Conservation (phyloP, 2,113 vertebrate genomes). For the Cynocephalus volans region DNA sequence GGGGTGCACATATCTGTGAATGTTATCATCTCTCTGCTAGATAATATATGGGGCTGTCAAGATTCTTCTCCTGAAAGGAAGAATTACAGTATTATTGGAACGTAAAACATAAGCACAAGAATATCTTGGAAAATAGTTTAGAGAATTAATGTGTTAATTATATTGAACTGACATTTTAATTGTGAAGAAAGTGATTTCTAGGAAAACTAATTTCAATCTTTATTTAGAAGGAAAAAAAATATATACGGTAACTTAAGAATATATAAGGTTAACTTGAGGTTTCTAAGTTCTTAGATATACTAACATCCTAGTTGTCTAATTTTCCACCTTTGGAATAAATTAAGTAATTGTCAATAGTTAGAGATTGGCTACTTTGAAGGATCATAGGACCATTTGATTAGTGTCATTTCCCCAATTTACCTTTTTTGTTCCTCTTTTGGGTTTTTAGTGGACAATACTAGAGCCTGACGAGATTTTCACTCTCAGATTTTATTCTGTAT, state of each 20-base stretch:
- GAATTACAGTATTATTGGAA: background rate
- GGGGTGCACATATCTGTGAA: background rate
- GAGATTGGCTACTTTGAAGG: background rate
- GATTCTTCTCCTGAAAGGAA: background rate
- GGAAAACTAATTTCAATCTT: background rate
- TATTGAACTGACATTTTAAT: background rate
- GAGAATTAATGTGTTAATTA: constrained; percentile 17
- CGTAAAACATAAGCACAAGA: background rate
- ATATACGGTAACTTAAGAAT: too few species aligned
- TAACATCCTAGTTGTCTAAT: background rate
- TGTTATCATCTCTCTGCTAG: background rate
- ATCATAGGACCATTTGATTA: constrained; percentile 31
- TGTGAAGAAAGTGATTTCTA: background rate
- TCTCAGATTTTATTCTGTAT: constrained; percentile 52
- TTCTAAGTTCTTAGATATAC: constrained; percentile 12
- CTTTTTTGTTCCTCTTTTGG: background rate
- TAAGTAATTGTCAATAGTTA: background rate
- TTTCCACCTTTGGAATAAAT: constrained; percentile 60
- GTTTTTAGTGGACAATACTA: constrained; percentile 5
- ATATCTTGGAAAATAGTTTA: background rate
- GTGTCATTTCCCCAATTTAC: constrained; percentile 8
- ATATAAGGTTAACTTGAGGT: background rate
- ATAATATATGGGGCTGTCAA: background rate
- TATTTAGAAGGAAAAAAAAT: background rate
- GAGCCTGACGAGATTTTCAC: constrained; percentile 32